Evolutionary conservation across 2,888 invertebrate species (phyloP).

Genomic region (Hedychridium roseum): DNA sequence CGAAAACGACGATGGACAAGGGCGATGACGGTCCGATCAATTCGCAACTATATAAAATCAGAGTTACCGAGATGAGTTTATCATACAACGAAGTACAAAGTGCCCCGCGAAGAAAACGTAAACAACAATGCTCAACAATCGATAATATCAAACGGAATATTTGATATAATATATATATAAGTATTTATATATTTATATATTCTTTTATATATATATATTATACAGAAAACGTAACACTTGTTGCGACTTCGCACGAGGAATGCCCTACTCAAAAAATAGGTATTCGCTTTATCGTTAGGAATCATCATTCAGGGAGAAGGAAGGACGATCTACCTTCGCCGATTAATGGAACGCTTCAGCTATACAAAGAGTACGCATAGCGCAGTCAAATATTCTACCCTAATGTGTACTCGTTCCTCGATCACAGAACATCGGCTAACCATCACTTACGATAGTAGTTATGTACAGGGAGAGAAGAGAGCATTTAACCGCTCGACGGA

Average conservation of each 20-base stretch:
- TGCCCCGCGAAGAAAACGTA: conserved; percentile 59
- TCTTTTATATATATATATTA: conserved; percentile 43
- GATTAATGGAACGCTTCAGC: too few species aligned
- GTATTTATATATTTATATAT: conserved; percentile 37
- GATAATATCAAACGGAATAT: conserved; percentile 63
- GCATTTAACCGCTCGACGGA: too few species aligned
- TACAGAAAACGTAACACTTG: conserved; percentile 60
- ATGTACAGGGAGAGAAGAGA: too few species aligned
- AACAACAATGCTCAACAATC: conserved; percentile 62
- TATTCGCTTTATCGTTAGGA: conserved; percentile 24
- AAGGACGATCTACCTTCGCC: conserved; percentile 8
- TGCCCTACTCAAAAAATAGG: conserved; percentile 46
- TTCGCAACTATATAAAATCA: conserved; percentile 37
- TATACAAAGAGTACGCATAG: too few species aligned
- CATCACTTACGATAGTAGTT: background rate
- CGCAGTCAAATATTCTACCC: too few species aligned
- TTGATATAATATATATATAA: conserved; percentile 38
- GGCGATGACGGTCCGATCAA: conserved; percentile 23
- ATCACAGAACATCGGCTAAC: background rate
- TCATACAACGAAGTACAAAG: conserved; percentile 62
- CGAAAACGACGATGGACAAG: conserved; percentile 11
- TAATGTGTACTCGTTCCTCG: background rate
- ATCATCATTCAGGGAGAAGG: background rate
- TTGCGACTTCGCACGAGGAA: conserved; percentile 33
- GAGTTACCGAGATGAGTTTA: conserved; percentile 43